These are phyloP conservation scores for Turnix velox DNA, from an alignment of 2,113 vertebrate genomes.

Conservation along the genomic window DNA sequence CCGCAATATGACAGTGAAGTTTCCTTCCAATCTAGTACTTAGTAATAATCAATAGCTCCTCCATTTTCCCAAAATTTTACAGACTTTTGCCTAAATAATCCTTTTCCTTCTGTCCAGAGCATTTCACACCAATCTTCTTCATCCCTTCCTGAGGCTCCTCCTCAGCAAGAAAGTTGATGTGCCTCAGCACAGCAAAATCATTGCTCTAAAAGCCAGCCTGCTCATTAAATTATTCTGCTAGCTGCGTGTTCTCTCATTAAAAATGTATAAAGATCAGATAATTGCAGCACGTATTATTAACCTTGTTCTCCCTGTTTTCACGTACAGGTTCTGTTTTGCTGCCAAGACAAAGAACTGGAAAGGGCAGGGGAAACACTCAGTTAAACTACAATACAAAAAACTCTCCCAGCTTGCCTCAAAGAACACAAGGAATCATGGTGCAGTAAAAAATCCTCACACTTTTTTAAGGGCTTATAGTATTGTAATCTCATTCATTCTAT, in stretches of 20 bases:
- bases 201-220: constrained; percentile 67
- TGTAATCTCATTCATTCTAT: accelerated
- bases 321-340: constrained; percentile 60
- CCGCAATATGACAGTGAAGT: constrained; percentile 33
- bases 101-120: constrained; percentile 32
- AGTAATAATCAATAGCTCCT: neutral
- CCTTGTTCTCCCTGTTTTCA: constrained; percentile 67
- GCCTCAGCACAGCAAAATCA: constrained; percentile 59
- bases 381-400: neutral
- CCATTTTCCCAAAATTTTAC: constrained; percentile 36
- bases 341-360: constrained; percentile 61
- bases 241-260: constrained; percentile 81
- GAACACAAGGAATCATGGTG: neutral
- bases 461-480: neutral
- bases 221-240: constrained; percentile 79
- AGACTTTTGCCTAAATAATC: constrained; percentile 43
- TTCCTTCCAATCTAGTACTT: constrained; percentile 53
- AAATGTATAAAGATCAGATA: constrained; percentile 80
- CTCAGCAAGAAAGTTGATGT: constrained; percentile 72
- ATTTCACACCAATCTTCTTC: constrained; percentile 65
- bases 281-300: constrained; percentile 76
- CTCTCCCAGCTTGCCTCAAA: neutral
- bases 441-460: neutral
- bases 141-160: constrained; percentile 50
- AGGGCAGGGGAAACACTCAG: neutral